Evolutionary conservation across 1,140 invertebrate species (phyloP), one percentile per base, ranked within the genome.

Genomic region (Aplysia californica): DNA sequence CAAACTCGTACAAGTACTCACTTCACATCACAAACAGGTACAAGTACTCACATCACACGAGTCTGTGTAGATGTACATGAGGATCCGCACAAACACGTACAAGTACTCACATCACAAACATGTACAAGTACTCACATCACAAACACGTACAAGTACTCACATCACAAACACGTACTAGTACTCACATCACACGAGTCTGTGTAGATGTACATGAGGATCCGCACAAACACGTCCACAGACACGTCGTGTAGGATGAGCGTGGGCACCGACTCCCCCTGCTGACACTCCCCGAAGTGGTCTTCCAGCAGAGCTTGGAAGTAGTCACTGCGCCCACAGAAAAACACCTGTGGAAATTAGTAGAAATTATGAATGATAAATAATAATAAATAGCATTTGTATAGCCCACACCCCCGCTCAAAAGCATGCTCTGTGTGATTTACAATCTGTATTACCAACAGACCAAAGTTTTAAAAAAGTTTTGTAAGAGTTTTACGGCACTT

Each of bases 21-120:
- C n/a, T n/a, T n/a, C n/a, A n/a, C n/a, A n/a, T n/a, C n/a, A n/a
- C n/a, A n/a, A n/a, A n/a, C n/a, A n/a, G n/a, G n/a, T n/a, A n/a
- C n/a, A n/a, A n/a, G n/a, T n/a, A 75, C 79, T 78, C 80, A 91
- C 91, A 81, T 89, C 85, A 75, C 89, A 88, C 15, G 72, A 81
- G 75, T 92, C 91, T 64, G 88, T 87, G 75, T 92, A 92, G 15
- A 92, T 87, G 80, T 90, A 92, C 79, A 88, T 88, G 5, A 91
- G 80, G 6, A 92, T 83, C 41, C 82, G 81, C 15, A 86, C 79
- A 82, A 92, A 91, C 18, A 90, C 87, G 33, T 87, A n/a, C n/a
- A n/a, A n/a, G n/a, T n/a, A n/a, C n/a, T n/a, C n/a, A n/a, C n/a
- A n/a, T n/a, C n/a, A n/a, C n/a, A n/a, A n/a, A n/a, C n/a, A n/a